Evolutionary conservation across 2,888 invertebrate genomes (phyloP).

Genomic region (Bibio marci): DNA sequence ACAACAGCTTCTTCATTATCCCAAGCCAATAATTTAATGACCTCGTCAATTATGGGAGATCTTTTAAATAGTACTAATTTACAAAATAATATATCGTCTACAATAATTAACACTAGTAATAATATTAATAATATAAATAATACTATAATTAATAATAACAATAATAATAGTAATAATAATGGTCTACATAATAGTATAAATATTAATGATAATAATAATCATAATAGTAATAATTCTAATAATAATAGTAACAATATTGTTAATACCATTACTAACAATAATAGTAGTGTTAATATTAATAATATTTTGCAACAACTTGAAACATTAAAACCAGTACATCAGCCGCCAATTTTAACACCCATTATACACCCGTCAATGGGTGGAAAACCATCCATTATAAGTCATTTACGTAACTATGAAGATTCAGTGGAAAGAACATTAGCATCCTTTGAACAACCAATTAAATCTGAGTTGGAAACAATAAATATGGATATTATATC

Average conservation of each 20-base stretch:
- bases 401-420: conserved; percentile 27
- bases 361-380: conserved; percentile 9
- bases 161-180: conserved; percentile 8
- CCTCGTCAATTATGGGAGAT: too few species aligned
- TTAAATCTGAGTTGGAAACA: conserved; percentile 23
- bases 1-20: conserved; percentile 5
- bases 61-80: too few species aligned
- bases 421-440: conserved; percentile 55
- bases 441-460: conserved; percentile 39
- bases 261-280: too few species aligned
- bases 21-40: conserved; percentile 7
- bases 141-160: too few species aligned
- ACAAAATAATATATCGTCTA: too few species aligned
- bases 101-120: too few species aligned
- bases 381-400: conserved; percentile 6
- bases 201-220: too few species aligned
- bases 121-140: too few species aligned
- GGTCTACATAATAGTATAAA: too few species aligned
- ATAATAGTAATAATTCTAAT: too few species aligned
- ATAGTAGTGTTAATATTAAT: too few species aligned
- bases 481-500: conserved; percentile 32
- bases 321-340: conserved; percentile 8
- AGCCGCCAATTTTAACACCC: conserved; percentile 7
- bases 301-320: conserved; percentile 5
- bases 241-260: too few species aligned